Evolutionary conservation across 2,888 invertebrate species (phyloP).

Genomic region (Leptogaster cylindrica): DNA sequence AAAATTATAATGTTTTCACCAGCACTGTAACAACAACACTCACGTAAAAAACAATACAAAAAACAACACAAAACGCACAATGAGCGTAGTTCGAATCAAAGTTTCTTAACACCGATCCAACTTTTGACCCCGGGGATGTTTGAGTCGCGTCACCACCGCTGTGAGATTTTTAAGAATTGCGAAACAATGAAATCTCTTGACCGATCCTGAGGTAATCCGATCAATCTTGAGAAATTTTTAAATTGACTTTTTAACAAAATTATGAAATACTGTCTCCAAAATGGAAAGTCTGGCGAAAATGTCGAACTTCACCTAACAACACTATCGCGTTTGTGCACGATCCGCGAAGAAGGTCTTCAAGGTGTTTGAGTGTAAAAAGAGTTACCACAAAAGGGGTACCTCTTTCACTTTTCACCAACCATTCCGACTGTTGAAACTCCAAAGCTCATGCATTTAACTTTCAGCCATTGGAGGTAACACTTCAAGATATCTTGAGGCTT

Average conservation of each 20-base stretch:
- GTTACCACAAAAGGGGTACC: neutral
- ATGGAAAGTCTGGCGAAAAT: conserved; percentile 24
- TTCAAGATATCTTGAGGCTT: too few relatives aligned
- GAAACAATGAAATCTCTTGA: neutral
- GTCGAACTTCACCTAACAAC: conserved; percentile 19
- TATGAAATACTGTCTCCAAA: conserved; percentile 36
- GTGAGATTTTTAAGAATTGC: neutral
- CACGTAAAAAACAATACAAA: too few relatives aligned
- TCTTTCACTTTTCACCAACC: neutral
- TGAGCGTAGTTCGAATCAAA: neutral
- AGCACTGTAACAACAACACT: too few relatives aligned
- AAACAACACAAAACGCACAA: neutral
- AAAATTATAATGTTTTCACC: too few relatives aligned
- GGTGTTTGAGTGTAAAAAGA: neutral
- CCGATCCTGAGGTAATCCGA: neutral
- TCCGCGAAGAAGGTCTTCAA: neutral
- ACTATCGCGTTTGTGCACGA: neutral
- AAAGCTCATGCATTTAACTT: neutral
- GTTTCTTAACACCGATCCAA: neutral
- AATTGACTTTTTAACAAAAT: conserved; percentile 16
- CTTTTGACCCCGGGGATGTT: neutral
- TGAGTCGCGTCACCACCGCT: neutral
- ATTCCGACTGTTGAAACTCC: neutral
- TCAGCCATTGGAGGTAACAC: too few relatives aligned
- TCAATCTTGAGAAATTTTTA: conserved; percentile 3